Evolutionary conservation across 2,888 invertebrate genomes (phyloP), one percentile per base, ranked within the genome.

Genomic region (Thumatha senex): DNA sequence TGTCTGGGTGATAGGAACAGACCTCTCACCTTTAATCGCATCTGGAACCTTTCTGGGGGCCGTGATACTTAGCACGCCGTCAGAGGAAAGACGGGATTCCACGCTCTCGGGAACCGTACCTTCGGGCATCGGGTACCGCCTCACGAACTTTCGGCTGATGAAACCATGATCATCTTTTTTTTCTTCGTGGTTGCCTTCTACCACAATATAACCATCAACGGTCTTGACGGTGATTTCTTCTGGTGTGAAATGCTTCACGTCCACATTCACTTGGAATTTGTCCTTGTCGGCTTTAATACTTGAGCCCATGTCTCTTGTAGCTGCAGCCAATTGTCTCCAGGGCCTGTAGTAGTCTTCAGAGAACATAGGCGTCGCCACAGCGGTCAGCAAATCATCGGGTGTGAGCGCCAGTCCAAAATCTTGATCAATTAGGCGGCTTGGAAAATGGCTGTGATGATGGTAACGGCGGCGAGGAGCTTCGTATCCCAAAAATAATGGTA

Each of bases 111-210:
- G 86, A 55, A 94, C 93, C 41, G 94, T 94, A 11, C 94, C 95
- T 67, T 94, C 92, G 0, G 96, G 96, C 47, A 96, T 76, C 13
- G 93, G 83, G 72, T 96, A 96, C 57, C 94, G 93, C 33, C 96
- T 92, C 34, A 94, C 92, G 66, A 96, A 95, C 63, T 96, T 95
- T 24, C 95, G 91, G 4, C 95, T 94, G 56, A 96, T 93, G 61
- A 87, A 94, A 0, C 96, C 96, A 67, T 95, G 94, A 24, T 94
- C 93, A 61, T 96, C 95, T 55, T 93, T 92, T 67, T 94, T 94
- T 73, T 96, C 96, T 63, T 95, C 95, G 67, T 96, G 96, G 72
- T 94, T 95, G 0, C 94, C 96, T 76, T 96, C 95, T 15, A 95
- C 92, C 2, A 95, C 91, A n/a, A 96, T 91, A 46, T 84, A 92